These are phyloP conservation scores for Mungos mungo DNA, from an alignment of 2,113 vertebrate species.

Conservation along the genomic window DNA sequence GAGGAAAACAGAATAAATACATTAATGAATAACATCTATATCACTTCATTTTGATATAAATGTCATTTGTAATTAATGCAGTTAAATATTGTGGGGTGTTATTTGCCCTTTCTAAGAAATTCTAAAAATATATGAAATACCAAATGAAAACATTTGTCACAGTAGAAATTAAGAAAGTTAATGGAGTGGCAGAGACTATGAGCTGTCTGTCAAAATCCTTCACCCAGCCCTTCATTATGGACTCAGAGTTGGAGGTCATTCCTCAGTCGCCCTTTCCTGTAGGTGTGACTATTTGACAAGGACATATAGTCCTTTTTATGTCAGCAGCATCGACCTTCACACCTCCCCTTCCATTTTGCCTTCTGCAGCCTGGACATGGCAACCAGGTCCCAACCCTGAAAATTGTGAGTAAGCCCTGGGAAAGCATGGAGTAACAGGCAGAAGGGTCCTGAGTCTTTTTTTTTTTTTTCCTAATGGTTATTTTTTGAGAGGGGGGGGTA, in stretches of 20 bases:
- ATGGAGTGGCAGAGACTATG: neutral
- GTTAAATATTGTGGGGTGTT: neutral
- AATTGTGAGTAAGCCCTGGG: neutral
- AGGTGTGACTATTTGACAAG: neutral
- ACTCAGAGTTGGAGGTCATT: accelerated
- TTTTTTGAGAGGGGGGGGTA: too few species aligned
- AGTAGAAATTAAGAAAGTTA: neutral
- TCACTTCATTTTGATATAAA: neutral
- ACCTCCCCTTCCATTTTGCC: neutral
- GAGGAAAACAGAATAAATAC: neutral
- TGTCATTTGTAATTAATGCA: neutral
- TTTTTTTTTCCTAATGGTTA: too few species aligned
- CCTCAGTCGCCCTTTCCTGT: neutral
- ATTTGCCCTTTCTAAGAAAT: neutral
- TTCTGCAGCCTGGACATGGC: neutral
- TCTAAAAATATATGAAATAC: neutral
- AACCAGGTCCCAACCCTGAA: neutral
- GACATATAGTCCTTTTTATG: neutral
- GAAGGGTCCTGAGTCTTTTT: neutral
- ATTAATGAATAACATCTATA: neutral
- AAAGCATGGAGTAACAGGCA: accelerated
- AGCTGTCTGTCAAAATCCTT: neutral
- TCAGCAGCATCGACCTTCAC: neutral
- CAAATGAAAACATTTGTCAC: neutral
- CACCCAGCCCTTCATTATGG: neutral